Evolutionary conservation across 1,140 invertebrate species (phyloP).

Genomic region (Polyergus mexicanus): DNA sequence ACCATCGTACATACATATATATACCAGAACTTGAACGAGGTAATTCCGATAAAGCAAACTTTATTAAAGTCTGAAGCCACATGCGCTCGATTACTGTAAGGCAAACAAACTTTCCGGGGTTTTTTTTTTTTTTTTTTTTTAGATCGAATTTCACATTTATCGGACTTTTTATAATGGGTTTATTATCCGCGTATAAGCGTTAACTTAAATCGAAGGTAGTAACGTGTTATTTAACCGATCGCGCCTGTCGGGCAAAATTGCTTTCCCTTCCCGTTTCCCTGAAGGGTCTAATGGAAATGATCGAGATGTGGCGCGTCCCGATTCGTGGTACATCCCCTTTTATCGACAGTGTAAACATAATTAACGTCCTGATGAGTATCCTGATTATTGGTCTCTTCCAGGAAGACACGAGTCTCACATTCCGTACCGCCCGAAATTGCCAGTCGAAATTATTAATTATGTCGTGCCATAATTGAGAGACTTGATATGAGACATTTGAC

Average conservation of each 20-base stretch:
- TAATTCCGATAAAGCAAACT: conserved; percentile 58
- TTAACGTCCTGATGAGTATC: conserved; percentile 46
- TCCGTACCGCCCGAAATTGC: conserved; percentile 20
- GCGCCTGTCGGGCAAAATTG: conserved; percentile 61
- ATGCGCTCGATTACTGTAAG: conserved; percentile 53
- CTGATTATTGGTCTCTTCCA: conserved; percentile 26
- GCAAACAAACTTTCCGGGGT: conserved; percentile 52
- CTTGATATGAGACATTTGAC: neutral
- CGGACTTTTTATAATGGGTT: conserved; percentile 70
- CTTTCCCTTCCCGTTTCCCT: conserved; percentile 35
- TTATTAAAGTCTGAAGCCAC: conserved; percentile 55
- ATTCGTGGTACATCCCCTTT: conserved; percentile 7
- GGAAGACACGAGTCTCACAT: conserved; percentile 3
- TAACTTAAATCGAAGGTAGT: conserved; percentile 58
- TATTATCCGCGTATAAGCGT: conserved; percentile 53
- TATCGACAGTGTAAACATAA: conserved; percentile 68
- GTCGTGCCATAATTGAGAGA: neutral
- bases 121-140: neutral
- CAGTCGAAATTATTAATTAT: conserved; percentile 52
- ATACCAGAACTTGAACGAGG: conserved; percentile 35
- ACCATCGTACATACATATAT: neutral
- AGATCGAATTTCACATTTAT: neutral
- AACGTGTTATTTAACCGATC: conserved; percentile 77
- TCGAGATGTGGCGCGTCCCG: conserved; percentile 3
- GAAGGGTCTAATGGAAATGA: conserved; percentile 60